phyloP scores from a whole-genome alignment of 2,113 vertebrate genomes.

The Oreochromis aureus region DNA sequence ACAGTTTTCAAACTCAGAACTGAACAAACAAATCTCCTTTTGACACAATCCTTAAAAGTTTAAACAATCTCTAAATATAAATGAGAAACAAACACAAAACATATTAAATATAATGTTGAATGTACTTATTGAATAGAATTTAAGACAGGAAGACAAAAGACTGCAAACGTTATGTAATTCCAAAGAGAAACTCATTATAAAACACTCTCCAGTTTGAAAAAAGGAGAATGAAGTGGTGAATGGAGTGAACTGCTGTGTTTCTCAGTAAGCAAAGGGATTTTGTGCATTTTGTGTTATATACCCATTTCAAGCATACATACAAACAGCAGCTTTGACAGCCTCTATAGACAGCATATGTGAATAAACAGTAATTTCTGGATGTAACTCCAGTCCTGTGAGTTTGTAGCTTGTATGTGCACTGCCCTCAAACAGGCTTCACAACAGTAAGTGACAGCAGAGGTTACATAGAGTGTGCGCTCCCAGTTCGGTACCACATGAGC shows the following conservation, averaged over 20 bases:
- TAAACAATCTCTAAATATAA: neutral
- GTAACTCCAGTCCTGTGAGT: neutral
- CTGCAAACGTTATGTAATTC: neutral
- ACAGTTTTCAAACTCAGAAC: neutral
- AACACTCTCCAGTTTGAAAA: neutral
- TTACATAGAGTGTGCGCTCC: neutral
- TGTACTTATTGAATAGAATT: neutral
- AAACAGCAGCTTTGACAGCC: neutral
- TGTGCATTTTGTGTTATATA: neutral
- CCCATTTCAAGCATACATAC: neutral
- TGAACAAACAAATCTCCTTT: neutral
- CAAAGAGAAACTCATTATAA: neutral
- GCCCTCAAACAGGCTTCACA: neutral
- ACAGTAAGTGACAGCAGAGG: neutral
- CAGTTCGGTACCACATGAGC: neutral
- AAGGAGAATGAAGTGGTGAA: neutral
- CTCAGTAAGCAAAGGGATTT: neutral
- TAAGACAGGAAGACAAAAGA: neutral
- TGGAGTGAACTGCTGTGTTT: neutral
- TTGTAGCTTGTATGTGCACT: fast-evolving
- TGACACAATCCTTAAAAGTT: neutral
- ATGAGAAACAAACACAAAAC: neutral
- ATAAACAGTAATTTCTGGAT: neutral
- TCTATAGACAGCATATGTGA: neutral
- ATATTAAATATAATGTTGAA: neutral